Base-by-base conservation (phyloP, 2,113 vertebrate species). In the Solea senegalensis region DNA sequence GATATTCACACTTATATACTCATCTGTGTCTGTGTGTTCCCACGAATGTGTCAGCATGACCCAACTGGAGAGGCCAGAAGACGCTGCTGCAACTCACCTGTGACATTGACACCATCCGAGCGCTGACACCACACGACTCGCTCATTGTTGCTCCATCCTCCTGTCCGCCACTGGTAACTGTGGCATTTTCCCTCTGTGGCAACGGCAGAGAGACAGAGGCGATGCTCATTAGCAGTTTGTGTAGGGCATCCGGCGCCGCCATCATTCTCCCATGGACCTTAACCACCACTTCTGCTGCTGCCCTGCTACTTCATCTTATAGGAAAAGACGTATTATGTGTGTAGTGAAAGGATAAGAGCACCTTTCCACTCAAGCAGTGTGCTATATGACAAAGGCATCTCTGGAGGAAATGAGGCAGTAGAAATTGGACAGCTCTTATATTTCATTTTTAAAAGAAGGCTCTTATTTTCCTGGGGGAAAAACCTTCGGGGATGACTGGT, bases 51-150 rank as follows among this genome's bases (percentile, higher is more conserved):
- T 52, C 16, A 8, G 51, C 65, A 27, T 6, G 26, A 46, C 43
- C 51, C 21, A 27, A 56, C 39, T 21, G 34, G 57, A 58, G 21
- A 10, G 58, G 28, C 40, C 44, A 14, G 34, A 50, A 60, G 56
- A 81, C 14, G 15, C 43, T n/a, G 16, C 27, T 10, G 21, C 43
- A 14, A 12, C 57, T 75, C 92, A 99, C 98, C 98, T 94, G 98
- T 98, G 85, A 99, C 97, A 27, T 98, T 98, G 74, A 97, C 55
- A 3, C 97, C 96, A 46, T 99, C 98, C 0, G 97, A 99, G 70
- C 97, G 97, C 69, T 98, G 95, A 80, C 98, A 99, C 98, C 98
- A 99, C 78, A 98, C 98, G 0, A 83, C 85, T 69, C 98, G 93
- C 28, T 95, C 69, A 1, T 98, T 98, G 90, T 97, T 96, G 77